phyloP scores from a whole-genome alignment of 2,888 invertebrate species.

The Sycophila texana region DNA sequence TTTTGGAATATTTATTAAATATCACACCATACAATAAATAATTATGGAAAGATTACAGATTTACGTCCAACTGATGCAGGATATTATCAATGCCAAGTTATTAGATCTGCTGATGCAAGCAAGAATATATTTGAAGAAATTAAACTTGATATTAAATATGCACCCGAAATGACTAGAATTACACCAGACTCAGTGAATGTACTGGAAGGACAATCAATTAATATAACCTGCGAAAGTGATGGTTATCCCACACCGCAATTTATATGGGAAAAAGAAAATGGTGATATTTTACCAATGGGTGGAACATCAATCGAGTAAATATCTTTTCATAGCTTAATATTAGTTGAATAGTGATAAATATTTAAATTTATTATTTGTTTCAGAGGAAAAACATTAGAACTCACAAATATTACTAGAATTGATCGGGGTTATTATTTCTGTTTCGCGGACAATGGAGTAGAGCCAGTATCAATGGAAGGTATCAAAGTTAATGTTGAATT shows the following conservation, averaged over 20 bases:
- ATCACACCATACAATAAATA: neutral
- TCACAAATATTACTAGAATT: neutral
- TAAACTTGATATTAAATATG: slow-evolving; percentile 6
- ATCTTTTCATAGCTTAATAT: neutral
- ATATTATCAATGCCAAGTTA: slow-evolving; percentile 25
- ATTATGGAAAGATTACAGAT: slow-evolving; percentile 22
- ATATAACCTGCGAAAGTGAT: slow-evolving; percentile 25
- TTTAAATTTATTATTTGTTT: slow-evolving; percentile 3
- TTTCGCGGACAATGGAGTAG: slow-evolving; percentile 12
- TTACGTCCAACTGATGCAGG: slow-evolving; percentile 16
- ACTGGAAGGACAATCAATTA: slow-evolving; percentile 11
- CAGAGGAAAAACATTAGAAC: neutral
- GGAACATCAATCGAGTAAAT: slow-evolving; percentile 1
- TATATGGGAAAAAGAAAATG: slow-evolving; percentile 23
- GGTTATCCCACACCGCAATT: slow-evolving; percentile 25
- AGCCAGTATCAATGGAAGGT: neutral
- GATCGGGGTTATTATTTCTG: slow-evolving; percentile 29
- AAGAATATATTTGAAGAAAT: slow-evolving; percentile 20
- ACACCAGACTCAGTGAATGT: neutral
- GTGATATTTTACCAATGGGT: slow-evolving; percentile 14
- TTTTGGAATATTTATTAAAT: neutral
- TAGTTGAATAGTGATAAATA: neutral
- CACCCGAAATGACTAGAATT: slow-evolving; percentile 28
- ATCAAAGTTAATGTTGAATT: slow-evolving; percentile 23
- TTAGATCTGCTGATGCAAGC: neutral